phyloP scores from a whole-genome alignment of 2,888 invertebrate species.

The Spodoptera exigua region DNA sequence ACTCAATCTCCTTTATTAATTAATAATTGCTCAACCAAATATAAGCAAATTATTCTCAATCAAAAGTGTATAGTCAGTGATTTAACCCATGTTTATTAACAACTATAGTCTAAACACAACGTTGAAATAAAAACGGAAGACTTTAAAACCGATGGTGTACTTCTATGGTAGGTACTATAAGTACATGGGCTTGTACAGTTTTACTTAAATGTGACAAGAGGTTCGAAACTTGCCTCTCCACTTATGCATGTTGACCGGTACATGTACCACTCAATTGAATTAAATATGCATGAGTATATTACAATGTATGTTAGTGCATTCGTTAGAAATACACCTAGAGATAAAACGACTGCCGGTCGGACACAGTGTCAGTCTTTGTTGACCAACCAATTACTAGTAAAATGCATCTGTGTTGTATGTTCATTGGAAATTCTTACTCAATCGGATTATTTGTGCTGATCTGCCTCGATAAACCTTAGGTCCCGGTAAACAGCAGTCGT shows the following conservation, averaged over 20 bases:
- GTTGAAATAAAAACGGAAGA: conserved; percentile 33
- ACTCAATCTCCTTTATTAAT: conserved; percentile 34
- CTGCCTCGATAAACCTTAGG: conserved; percentile 13
- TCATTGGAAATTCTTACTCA: conserved; percentile 59
- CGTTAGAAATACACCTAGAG: conserved; percentile 77
- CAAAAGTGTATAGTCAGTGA: conserved; percentile 36
- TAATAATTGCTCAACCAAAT: conserved; percentile 41
- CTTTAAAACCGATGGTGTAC: conserved; percentile 36
- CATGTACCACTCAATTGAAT: conserved; percentile 53
- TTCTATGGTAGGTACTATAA: conserved; percentile 43
- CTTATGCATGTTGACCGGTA: conserved; percentile 40
- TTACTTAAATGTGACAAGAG: conserved; percentile 42
- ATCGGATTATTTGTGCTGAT: conserved; percentile 34
- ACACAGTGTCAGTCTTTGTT: conserved; percentile 80
- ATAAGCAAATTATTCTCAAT: conserved; percentile 35
- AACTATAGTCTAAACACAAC: conserved; percentile 13
- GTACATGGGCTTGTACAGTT: conserved; percentile 25
- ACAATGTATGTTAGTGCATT: conserved; percentile 75
- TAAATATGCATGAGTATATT: conserved; percentile 65
- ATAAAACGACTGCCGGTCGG: conserved; percentile 80
- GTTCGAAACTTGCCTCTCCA: conserved; percentile 36
- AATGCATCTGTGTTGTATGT: conserved; percentile 62
- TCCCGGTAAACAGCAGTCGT: conserved; percentile 1
- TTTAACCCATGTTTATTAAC: conserved; percentile 36
- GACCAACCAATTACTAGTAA: conserved; percentile 60